phyloP scores from a whole-genome alignment of 2,888 invertebrate species.

The Amiota minor region DNA sequence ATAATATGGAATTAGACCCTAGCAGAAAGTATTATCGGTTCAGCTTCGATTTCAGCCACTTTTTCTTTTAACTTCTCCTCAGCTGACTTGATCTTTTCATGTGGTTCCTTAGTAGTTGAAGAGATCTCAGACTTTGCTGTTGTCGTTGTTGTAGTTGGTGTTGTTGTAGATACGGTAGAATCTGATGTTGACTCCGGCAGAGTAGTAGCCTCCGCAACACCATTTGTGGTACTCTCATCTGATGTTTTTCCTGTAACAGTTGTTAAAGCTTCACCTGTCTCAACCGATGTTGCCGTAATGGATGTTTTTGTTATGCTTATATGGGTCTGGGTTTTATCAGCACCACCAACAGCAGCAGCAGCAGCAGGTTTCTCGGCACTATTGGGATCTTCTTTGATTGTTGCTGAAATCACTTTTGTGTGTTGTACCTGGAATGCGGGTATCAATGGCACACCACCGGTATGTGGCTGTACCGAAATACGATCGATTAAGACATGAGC shows the following conservation, averaged over 20 bases:
- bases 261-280: not conserved
- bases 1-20: conserved; percentile 57
- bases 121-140: conserved; percentile 32
- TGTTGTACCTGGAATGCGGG: conserved; percentile 65
- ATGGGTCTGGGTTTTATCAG: conserved; percentile 50
- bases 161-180: conserved; percentile 34
- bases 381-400: conserved; percentile 53
- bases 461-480: conserved; percentile 63
- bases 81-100: conserved; percentile 60
- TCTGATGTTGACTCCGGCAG: not conserved
- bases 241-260: conserved; percentile 45
- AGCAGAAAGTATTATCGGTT: conserved; percentile 71
- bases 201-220: not conserved
- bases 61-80: conserved; percentile 70
- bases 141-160: conserved; percentile 25
- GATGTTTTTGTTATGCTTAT: conserved; percentile 60
- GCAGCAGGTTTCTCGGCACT: conserved; percentile 49
- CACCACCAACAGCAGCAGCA: conserved; percentile 35
- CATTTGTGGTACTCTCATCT: conserved; percentile 42
- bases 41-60: conserved; percentile 72
- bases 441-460: conserved; percentile 53
- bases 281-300: conserved; percentile 45
- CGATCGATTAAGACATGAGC: conserved; percentile 69
- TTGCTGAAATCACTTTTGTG: conserved; percentile 57
- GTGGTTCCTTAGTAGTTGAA: conserved; percentile 55